phyloP scores from a whole-genome alignment of 2,888 invertebrate genomes.

The Drosophila demipolita region DNA sequence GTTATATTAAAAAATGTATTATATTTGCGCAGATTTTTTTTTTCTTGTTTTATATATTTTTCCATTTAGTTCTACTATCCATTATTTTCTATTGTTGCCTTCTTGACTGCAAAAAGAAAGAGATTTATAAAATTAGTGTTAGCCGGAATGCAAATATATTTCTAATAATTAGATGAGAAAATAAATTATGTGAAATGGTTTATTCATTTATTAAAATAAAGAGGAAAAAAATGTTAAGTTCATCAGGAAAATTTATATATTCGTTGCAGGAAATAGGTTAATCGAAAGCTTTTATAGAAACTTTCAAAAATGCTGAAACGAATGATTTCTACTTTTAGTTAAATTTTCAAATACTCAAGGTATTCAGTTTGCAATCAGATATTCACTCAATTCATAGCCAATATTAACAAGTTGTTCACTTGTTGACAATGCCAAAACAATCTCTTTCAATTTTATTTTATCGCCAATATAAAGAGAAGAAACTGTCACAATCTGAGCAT shows the following conservation, averaged over 20 bases:
- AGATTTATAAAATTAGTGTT: not conserved
- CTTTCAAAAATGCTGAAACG: not conserved
- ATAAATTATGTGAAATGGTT: not conserved
- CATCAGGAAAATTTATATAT: not conserved
- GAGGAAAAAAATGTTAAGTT: not conserved
- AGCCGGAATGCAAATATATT: not conserved
- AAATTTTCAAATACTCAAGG: not conserved
- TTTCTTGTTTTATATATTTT: constrained; percentile 14
- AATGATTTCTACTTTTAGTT: not conserved
- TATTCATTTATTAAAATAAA: not conserved
- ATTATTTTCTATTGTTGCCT: constrained; percentile 32
- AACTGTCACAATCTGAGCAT: constrained; percentile 50
- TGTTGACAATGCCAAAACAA: constrained; percentile 59
- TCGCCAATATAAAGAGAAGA: constrained; percentile 22
- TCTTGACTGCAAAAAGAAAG: constrained; percentile 30
- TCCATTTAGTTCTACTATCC: constrained; percentile 58
- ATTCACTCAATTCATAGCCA: constrained; percentile 19
- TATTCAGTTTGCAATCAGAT: constrained; percentile 4
- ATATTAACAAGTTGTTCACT: constrained; percentile 54
- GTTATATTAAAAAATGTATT: constrained; percentile 48
- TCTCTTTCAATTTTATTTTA: constrained; percentile 50
- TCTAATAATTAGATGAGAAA: not conserved
- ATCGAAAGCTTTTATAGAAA: not conserved
- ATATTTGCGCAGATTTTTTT: constrained; percentile 16
- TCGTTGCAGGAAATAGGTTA: not conserved